Conservation (phyloP, 2,113 vertebrate genomes). For the Tricholaema leucomelas region DNA sequence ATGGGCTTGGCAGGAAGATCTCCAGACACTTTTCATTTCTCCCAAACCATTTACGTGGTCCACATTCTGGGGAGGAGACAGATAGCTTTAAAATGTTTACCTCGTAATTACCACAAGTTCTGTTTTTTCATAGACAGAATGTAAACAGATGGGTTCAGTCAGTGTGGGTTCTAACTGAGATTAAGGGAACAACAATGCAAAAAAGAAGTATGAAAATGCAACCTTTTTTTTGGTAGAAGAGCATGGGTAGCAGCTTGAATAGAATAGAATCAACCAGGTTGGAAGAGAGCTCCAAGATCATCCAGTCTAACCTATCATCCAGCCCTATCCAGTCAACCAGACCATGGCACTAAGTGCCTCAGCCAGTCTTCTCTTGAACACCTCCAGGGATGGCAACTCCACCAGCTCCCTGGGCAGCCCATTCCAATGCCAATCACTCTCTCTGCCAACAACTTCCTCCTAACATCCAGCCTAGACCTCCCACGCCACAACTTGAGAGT, state of each 20-base stretch:
- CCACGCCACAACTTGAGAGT: too few species aligned
- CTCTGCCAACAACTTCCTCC: too few species aligned
- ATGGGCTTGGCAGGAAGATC: background rate
- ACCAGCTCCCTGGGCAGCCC: too few species aligned
- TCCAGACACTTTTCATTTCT: background rate
- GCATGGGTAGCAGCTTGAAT: background rate
- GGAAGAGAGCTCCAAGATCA: too few species aligned
- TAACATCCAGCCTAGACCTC: too few species aligned
- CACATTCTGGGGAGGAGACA: background rate
- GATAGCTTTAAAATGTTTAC: background rate
- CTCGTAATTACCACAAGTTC: background rate
- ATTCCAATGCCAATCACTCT: too few species aligned
- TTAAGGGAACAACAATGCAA: background rate
- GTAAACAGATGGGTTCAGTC: background rate
- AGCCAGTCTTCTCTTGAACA: too few species aligned
- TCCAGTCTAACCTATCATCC: too few species aligned
- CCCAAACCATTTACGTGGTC: rapidly evolving
- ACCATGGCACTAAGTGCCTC: too few species aligned
- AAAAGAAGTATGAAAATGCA: background rate
- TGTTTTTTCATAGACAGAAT: background rate
- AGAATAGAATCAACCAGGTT: too few species aligned
- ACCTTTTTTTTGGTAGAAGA: background rate
- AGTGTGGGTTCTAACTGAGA: background rate
- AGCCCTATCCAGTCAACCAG: too few species aligned
- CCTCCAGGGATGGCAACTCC: too few species aligned